Conservation (phyloP, 37 sponge, comb jelly and placozoan genomes). For the Amphimedon queenslandica region DNA sequence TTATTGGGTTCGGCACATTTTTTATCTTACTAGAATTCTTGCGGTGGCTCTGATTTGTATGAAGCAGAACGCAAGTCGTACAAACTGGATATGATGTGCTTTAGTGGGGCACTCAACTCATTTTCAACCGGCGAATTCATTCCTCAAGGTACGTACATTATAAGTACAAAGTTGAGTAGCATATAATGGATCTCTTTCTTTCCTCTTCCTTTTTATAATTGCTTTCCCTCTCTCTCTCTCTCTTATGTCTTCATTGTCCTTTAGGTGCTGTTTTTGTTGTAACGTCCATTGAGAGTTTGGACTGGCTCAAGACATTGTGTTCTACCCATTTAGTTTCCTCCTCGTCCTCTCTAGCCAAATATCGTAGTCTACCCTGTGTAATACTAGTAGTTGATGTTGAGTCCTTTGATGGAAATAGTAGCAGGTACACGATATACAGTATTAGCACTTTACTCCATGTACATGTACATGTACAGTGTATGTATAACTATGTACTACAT, state of each 20-base stretch:
- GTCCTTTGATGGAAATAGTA: background rate
- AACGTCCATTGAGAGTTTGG: constrained; percentile 19
- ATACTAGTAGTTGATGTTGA: background rate
- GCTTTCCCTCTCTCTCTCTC: too few species aligned
- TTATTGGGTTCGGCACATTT: background rate
- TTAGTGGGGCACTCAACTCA: constrained; percentile 12
- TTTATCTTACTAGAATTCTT: constrained; percentile 3
- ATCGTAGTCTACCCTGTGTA: constrained; percentile 1
- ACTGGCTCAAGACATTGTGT: constrained; percentile 29
- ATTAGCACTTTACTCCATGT: too few species aligned
- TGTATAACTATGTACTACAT: background rate
- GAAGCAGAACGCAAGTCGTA: background rate
- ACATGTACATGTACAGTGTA: background rate
- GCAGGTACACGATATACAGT: background rate
- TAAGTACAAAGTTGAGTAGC: too few species aligned
- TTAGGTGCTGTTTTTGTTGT: constrained; percentile 46
- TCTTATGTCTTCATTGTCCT: too few species aligned
- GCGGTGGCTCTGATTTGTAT: constrained; percentile 11
- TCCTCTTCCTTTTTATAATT: too few species aligned
- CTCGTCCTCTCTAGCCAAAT: background rate
- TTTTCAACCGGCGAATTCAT: constrained; percentile 16
- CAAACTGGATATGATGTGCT: constrained; percentile 19
- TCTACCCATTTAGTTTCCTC: background rate
- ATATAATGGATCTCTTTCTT: too few species aligned
- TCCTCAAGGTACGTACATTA: constrained; percentile 31